Conservation (phyloP, 1,140 invertebrate species). For the Zaprionus taronus region DNA sequence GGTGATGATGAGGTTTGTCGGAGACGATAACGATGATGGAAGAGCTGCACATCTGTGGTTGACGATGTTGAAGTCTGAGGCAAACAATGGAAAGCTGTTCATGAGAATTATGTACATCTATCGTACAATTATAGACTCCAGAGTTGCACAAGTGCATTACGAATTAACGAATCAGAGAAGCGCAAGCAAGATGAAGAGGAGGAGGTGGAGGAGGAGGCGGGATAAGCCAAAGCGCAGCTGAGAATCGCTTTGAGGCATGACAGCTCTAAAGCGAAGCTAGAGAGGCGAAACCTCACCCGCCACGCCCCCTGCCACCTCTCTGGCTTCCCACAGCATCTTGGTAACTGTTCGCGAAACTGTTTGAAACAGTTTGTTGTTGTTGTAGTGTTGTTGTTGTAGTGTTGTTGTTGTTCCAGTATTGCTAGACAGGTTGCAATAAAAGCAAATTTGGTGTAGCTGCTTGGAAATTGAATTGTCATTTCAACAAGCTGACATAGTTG, state of each 20-base stretch:
- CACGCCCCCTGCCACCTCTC: background rate
- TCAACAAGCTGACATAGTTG: background rate
- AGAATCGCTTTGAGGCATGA: background rate
- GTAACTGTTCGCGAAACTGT: constrained; percentile 4
- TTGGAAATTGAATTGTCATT: constrained; percentile 7
- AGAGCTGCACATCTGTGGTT: background rate
- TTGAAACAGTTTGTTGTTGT: background rate
- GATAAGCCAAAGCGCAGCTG: background rate
- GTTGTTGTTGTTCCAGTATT: background rate
- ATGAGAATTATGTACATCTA: constrained; percentile 6
- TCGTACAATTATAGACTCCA: constrained; percentile 3
- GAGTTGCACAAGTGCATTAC: constrained; percentile 6
- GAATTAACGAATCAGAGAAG: constrained; percentile 5
- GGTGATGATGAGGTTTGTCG: background rate
- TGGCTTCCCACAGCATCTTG: background rate
- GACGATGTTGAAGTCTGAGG: background rate
- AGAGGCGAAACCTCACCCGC: background rate
- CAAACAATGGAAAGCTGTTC: constrained; percentile 7
- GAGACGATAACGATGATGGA: background rate
- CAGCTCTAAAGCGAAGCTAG: background rate
- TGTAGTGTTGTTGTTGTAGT: background rate
- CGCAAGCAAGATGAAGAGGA: background rate
- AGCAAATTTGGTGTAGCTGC: constrained; percentile 3
- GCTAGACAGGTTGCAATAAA: constrained; percentile 1
- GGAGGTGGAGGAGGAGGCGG: background rate